Percentiles rank a stretch among this genome's conserved stretches.
These are phyloP conservation scores for Scaptomyza graminum DNA, from an alignment of 1,140 invertebrate genomes.

Conservation along the genomic window DNA sequence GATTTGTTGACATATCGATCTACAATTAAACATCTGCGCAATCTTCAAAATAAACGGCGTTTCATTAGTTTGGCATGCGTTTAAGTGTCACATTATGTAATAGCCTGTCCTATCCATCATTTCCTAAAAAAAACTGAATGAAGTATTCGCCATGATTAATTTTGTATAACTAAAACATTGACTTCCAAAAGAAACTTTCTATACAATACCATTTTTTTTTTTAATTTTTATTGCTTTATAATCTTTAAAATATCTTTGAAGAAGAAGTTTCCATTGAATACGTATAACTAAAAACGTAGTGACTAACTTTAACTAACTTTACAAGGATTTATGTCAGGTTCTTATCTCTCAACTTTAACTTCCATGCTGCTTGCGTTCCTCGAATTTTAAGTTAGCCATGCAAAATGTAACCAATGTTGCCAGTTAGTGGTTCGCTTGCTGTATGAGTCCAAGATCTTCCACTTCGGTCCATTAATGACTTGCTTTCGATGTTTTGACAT, in stretches of 20 bases:
- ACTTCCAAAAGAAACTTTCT: too few relatives aligned
- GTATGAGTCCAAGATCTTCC: conserved; percentile 15
- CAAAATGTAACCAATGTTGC: conserved; percentile 2
- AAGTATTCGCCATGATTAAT: background rate
- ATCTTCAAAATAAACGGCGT: conserved; percentile 39
- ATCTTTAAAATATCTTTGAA: too few relatives aligned
- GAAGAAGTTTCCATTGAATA: too few relatives aligned
- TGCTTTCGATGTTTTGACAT: conserved; percentile 78
- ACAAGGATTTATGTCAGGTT: background rate
- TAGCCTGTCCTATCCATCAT: conserved; percentile 4
- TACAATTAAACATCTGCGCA: conserved; percentile 59
- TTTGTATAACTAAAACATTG: too few relatives aligned
- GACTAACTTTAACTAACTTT: too few relatives aligned
- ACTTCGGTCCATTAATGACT: conserved; percentile 75
- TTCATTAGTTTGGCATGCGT: conserved; percentile 67
- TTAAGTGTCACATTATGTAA: conserved; percentile 28
- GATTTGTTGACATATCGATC: conserved; percentile 45
- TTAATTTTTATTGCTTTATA: too few relatives aligned
- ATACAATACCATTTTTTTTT: too few relatives aligned
- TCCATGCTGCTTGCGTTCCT: background rate
- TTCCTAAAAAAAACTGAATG: background rate
- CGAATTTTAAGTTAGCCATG: background rate
- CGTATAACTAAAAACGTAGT: too few relatives aligned
- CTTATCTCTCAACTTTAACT: background rate
- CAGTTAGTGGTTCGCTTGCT: background rate